phyloP scores from a whole-genome alignment of 1,140 invertebrate genomes.

The Drosophila nikananu region DNA sequence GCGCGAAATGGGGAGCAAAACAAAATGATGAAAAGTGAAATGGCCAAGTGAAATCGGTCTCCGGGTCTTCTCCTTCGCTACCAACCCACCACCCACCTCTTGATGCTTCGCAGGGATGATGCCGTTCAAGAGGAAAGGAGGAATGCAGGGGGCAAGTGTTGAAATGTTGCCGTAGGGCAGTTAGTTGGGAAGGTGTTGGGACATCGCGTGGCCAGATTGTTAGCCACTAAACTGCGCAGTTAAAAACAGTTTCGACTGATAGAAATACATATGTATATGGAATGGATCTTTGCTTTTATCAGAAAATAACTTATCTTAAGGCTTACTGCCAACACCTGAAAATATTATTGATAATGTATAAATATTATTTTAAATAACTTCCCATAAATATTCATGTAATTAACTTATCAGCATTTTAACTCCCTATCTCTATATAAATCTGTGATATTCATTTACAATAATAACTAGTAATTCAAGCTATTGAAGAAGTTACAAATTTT shows the following conservation, averaged over 20 bases:
- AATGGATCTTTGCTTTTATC: too few relatives aligned
- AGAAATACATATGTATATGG: too few relatives aligned
- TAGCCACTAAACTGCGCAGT: conserved; percentile 7
- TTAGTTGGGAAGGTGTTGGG: conserved; percentile 57
- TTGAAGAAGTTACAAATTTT: too few relatives aligned
- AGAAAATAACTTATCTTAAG: background rate
- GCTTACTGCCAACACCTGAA: too few relatives aligned
- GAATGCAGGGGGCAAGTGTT: conserved; percentile 23
- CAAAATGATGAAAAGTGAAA: conserved; percentile 73
- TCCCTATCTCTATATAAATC: background rate
- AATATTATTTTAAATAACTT: background rate
- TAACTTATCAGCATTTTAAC: too few relatives aligned
- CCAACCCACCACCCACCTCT: background rate
- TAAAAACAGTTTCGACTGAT: background rate
- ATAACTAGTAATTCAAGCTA: background rate
- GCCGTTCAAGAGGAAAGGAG: conserved; percentile 37
- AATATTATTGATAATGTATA: background rate
- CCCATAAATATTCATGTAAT: background rate
- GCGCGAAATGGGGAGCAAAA: conserved; percentile 66
- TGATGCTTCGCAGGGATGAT: conserved; percentile 46
- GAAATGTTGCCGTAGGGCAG: conserved; percentile 71
- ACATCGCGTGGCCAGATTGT: conserved; percentile 46
- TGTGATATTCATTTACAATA: background rate
- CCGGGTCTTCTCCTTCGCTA: conserved; percentile 7
- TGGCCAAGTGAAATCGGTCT: conserved; percentile 43